Percentiles rank a stretch among this genome's conserved stretches.
Evolutionary conservation across 1,140 invertebrate species (phyloP).

Genomic region (Portunus trituberculatus): DNA sequence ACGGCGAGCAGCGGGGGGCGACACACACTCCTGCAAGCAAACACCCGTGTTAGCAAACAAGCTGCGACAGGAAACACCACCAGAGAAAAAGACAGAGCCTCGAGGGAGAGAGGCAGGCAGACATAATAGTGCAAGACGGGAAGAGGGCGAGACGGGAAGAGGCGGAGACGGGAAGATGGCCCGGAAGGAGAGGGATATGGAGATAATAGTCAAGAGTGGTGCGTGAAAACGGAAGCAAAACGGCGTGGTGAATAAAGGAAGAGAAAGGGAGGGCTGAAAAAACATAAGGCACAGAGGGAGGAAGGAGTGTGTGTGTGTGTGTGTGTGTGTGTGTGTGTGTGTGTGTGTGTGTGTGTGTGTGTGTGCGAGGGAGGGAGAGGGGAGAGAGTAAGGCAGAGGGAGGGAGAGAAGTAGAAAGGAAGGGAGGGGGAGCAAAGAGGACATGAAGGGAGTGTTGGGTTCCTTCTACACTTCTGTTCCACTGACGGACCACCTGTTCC

Average conservation of each 20-base stretch:
- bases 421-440: background rate
- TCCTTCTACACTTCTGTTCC: slow-evolving; percentile 26
- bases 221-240: background rate
- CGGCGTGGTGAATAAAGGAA: background rate
- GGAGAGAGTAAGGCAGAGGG: background rate
- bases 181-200: background rate
- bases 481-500: background rate
- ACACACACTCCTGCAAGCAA: slow-evolving; percentile 1
- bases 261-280: background rate
- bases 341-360: background rate
- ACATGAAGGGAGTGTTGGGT: background rate
- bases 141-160: background rate
- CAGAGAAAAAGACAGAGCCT: background rate
- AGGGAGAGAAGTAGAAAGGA: background rate
- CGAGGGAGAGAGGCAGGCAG: background rate
- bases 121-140: background rate
- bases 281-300: background rate
- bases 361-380: background rate
- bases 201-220: background rate
- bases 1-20: background rate
- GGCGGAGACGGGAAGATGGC: background rate
- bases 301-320: background rate
- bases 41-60: background rate
- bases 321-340: background rate
- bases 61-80: background rate